phyloP scores from a whole-genome alignment of 2,888 invertebrate genomes.

The Trilocha varians region DNA sequence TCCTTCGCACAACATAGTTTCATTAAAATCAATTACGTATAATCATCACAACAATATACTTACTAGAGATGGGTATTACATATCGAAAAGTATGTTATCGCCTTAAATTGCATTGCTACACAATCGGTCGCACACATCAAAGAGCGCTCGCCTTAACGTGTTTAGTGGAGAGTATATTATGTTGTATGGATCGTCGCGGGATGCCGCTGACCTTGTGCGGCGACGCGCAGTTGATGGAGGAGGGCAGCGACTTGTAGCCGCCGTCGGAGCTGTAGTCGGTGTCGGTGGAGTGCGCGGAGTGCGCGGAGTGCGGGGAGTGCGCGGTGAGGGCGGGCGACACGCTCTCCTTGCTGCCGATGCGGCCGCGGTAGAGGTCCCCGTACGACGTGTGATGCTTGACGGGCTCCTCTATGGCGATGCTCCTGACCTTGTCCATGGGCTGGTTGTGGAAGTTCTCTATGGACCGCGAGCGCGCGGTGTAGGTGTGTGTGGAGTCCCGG shows the following conservation, averaged over 20 bases:
- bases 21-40: no score
- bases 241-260: slow-evolving; percentile 68
- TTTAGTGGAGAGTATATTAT: slow-evolving; percentile 58
- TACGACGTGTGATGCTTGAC: slow-evolving; percentile 64
- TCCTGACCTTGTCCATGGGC: slow-evolving; percentile 34
- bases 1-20: no score
- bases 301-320: slow-evolving; percentile 53
- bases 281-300: slow-evolving; percentile 62
- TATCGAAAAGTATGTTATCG: no score
- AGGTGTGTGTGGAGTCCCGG: no score
- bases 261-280: slow-evolving; percentile 69
- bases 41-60: no score
- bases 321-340: slow-evolving; percentile 55
- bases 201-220: slow-evolving; percentile 66
- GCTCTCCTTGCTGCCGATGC: slow-evolving; percentile 59
- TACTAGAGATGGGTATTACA: no score
- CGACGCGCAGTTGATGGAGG: slow-evolving; percentile 58
- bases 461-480: slow-evolving; percentile 57
- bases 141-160: slow-evolving; percentile 63
- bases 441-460: slow-evolving; percentile 65
- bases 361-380: slow-evolving; percentile 58
- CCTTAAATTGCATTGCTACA: no score
- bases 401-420: slow-evolving; percentile 46
- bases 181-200: slow-evolving; percentile 61
- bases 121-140: slow-evolving; percentile 11